These are phyloP conservation scores for Morinoia aosen DNA, from an alignment of 2,888 invertebrate genomes.

Conservation along the genomic window DNA sequence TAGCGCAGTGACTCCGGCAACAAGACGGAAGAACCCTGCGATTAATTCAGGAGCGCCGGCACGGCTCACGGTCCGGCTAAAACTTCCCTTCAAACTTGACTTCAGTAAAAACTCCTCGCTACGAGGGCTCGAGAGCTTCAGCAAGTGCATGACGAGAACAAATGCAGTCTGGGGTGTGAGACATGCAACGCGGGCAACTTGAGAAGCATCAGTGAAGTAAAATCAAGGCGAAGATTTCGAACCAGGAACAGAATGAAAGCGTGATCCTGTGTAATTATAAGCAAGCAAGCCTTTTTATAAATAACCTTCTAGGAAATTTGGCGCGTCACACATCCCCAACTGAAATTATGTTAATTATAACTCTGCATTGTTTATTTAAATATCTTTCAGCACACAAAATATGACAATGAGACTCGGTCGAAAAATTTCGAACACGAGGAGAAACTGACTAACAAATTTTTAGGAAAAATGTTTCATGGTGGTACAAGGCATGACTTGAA, in stretches of 20 bases:
- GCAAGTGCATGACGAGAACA: background rate
- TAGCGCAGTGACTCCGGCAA: constrained; percentile 33
- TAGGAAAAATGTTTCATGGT: too few relatives aligned
- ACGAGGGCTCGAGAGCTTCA: background rate
- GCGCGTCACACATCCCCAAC: too few relatives aligned
- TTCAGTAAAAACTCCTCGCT: background rate
- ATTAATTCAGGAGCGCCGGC: constrained; percentile 26
- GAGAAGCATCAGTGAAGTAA: background rate
- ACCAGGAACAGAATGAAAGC: background rate
- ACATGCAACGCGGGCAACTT: background rate
- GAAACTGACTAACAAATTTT: too few relatives aligned
- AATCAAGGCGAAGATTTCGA: background rate
- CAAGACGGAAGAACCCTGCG: constrained; percentile 32
- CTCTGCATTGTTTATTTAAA: too few relatives aligned
- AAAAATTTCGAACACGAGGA: too few relatives aligned
- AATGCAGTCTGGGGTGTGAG: background rate
- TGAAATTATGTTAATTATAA: too few relatives aligned
- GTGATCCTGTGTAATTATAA: too few relatives aligned
- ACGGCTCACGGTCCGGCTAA: background rate
- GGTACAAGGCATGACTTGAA: too few relatives aligned
- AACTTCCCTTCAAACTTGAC: background rate
- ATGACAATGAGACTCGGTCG: too few relatives aligned
- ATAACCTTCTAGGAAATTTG: too few relatives aligned
- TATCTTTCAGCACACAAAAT: too few relatives aligned
- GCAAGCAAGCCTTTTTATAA: too few relatives aligned